Base-by-base conservation (phyloP, 2,888 invertebrate species). In the Fissipunctia ypsillon region DNA sequence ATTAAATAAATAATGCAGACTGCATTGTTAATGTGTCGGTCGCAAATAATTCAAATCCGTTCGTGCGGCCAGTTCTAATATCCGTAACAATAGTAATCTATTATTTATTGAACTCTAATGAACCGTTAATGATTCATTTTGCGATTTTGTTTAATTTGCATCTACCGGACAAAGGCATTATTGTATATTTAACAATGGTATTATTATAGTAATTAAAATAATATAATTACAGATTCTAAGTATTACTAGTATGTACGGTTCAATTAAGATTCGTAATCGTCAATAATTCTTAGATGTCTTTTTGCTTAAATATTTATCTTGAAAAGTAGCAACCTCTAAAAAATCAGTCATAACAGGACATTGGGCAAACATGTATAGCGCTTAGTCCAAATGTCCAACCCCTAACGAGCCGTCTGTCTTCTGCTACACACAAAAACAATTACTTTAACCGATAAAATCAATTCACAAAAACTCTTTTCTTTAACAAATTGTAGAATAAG, bases 81-180 rank as follows among this genome's bases (percentile, higher is more conserved):
- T 54, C 4, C 61, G 63, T 73, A 50, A 50, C 43, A 68, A 71
- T 69, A 50, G 54, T 59, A n/a, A 76, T 84, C 61, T 71, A 80
- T 69, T 79, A 83, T 73, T 80, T 73, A 74, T 59, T 48, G 31
- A 71, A 71, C 60, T 48, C 14, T 61, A 81, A 61, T 80, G 65
- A 76, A 68, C 41, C 65, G 54, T 65, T 38, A 66, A 68, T 69
- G 41, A 81, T 67, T 65, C 66, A 84, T 76, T 35, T 68, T 65
- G 48, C 31, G 12, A 63, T 59, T 83, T 69, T 45, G 35, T 52
- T 56, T 31, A 45, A 66, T 63, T 78, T 63, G 25, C 43, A 66
- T 65, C 0, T 45, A 64, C 45, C 6, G 25, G 45, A n/a, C 45
- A 65, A 38, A 31, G 38, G 50, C 9, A 43, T 48, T 50, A 31